phyloP scores from a whole-genome alignment of 2,888 invertebrate genomes.

The Diloba caeruleocephala region DNA sequence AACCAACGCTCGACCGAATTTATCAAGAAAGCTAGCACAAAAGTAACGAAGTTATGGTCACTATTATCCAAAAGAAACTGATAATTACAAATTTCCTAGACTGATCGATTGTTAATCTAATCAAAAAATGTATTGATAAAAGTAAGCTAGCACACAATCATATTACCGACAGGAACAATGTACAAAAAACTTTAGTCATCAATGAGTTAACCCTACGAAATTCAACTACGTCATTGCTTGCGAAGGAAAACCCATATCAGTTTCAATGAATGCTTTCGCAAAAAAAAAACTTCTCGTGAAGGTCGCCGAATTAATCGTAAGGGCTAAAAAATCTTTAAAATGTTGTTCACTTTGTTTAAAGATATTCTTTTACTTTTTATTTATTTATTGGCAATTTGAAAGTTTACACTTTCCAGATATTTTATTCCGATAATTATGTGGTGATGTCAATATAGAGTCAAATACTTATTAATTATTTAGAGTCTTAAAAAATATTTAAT shows the following conservation, averaged over 20 bases:
- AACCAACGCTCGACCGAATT: too few species aligned
- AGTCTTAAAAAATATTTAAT: not conserved
- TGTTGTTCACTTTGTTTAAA: too few species aligned
- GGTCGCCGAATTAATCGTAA: constrained; percentile 12
- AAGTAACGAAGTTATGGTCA: not conserved
- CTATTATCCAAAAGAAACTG: not conserved
- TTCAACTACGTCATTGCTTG: constrained; percentile 24
- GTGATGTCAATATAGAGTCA: too few species aligned
- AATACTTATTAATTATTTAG: too few species aligned
- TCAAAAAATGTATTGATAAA: constrained; percentile 10
- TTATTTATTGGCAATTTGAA: too few species aligned
- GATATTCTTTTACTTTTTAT: too few species aligned
- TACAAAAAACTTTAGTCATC: not conserved
- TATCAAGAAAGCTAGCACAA: too few species aligned
- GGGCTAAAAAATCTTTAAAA: too few species aligned
- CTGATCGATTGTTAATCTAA: constrained; percentile 22
- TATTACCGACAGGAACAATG: not conserved
- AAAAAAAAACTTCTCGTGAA: constrained; percentile 17
- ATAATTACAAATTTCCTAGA: constrained; percentile 1
- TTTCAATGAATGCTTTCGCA: constrained; percentile 34
- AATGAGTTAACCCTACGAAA: constrained; percentile 12
- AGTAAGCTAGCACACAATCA: not conserved
- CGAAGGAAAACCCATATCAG: constrained; percentile 41
- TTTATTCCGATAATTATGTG: too few species aligned
- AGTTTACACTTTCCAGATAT: too few species aligned